Base-by-base conservation (phyloP, 2,888 invertebrate genomes). In the Graphium colonna region DNA sequence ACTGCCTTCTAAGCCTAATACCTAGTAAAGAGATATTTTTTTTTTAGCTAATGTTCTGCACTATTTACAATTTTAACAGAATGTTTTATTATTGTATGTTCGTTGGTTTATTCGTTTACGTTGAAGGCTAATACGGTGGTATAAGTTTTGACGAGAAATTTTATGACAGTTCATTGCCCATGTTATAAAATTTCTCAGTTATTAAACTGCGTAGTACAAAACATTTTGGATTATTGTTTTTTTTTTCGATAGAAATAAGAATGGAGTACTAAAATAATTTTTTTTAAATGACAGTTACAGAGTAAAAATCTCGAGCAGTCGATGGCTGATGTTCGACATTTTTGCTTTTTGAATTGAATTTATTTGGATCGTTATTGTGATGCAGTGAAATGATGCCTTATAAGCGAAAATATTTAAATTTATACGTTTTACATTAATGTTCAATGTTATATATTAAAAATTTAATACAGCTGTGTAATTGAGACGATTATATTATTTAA, bases 261-360 rank as follows among this genome's bases (percentile, higher is more conserved):
- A n/a, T n/a, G n/a, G n/a, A n/a, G n/a, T n/a, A n/a, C n/a, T n/a
- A n/a, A n/a, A n/a, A n/a, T n/a, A n/a, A n/a, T n/a, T n/a, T n/a
- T n/a, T n/a, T n/a, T n/a, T n/a, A n/a, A n/a, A n/a, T n/a, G n/a
- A n/a, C n/a, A 58, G 57, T 59, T 15, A 36, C 36, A 45, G 18
- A 13, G 64, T 76, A 85, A 88, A 87, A 87, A 86, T 87, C 79
- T 88, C 82, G 79, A 77, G 73, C 74, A 67, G 61, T 70, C 70
- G 65, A 87, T 88, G 88, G 88, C 88, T 88, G 88, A 82, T 77
- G 76, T 73, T 79, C 80, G 88, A 87, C 75, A 83, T 87, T 87
- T 88, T 87, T 87, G 79, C 65, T 66, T 48, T 60, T 42, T 57
- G 64, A 70, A 73, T 47, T 31, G 18, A 7, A 15, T 26, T 44